Evolutionary conservation across 2,113 vertebrate genomes (phyloP), one percentile per base, ranked within the genome.

Genomic region (Budorcas taxicolor): DNA sequence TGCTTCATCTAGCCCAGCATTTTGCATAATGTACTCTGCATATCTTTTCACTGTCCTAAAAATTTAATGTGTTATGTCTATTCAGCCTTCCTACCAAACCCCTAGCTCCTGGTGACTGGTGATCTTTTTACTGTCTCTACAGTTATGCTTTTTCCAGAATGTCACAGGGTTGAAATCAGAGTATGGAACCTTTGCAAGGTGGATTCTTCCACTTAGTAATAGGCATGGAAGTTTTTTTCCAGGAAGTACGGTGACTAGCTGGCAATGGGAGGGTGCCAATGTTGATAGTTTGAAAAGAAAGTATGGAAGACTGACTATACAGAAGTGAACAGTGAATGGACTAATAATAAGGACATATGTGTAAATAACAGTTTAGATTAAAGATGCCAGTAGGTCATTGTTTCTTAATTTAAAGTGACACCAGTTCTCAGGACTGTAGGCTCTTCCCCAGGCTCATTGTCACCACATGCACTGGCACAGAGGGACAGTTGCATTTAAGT

Each of bases 401-500:
- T 3, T 17, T 19, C 17, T 36, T 27, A 8, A 6, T 14, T 45
- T n/a, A 14, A 16, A 31, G 19, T 40, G 40, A 14, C 4, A 0
- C 8, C 14, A 6, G 13, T 40, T 5, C 60, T 12, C n/a, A 33
- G 64, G 6, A 17, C 14, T 43, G 14, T 27, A 10, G 4, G 12
- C 43, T 53, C 17, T 67, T 52, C 40, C 43, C 13, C 4, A 19
- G 27, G 19, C 17, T 8, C 2, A 7, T 3, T 27, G 11, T 33
- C 16, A 4, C 25, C 23, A 13, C 8, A 1, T 3, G 27, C 3
- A 5, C 3, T 17, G 2, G 33, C 25, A 2, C 4, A 13, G 25
- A 16, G 12, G 83, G 3, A 3, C 17, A 31, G 11, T 0, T 74
- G 17, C 43, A 6, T n/a, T 43, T 21, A 17, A 43, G 15, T 13